Evolutionary conservation across 2,797 vertebrate species (phyloP).

Genomic region (Enoplosus armatus): DNA sequence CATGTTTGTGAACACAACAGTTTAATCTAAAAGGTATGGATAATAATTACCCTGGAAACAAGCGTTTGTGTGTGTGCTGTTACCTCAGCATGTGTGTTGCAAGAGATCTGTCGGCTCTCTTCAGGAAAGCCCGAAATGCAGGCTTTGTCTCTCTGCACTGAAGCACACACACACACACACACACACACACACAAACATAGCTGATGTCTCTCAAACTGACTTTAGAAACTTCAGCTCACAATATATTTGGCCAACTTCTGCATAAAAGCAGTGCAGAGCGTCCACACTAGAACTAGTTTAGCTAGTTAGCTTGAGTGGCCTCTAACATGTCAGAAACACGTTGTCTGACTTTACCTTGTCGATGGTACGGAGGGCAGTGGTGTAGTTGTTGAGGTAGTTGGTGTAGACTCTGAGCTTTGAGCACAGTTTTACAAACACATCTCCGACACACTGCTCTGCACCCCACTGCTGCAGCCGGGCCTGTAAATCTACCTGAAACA

Average conservation of each 20-base stretch:
- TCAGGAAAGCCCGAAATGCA: conserved; percentile 89
- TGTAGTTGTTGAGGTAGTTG: conserved; percentile 91
- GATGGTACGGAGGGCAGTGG: conserved; percentile 84
- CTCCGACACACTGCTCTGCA: conserved; percentile 86
- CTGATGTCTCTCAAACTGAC: background rate
- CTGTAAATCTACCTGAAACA: conserved; percentile 81
- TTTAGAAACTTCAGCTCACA: background rate
- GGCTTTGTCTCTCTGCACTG: conserved; percentile 89
- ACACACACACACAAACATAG: conserved; percentile 38
- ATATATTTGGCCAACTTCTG: background rate
- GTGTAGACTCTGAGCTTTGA: conserved; percentile 83
- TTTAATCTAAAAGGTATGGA: background rate
- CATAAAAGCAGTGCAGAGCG: background rate
- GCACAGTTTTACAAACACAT: conserved; percentile 85
- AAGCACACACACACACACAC: conserved; percentile 53
- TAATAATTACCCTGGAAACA: background rate
- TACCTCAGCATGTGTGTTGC: conserved; percentile 91
- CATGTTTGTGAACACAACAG: background rate
- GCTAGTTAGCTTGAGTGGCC: background rate
- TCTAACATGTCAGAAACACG: background rate
- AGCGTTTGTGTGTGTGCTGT: background rate
- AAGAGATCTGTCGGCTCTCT: conserved; percentile 85
- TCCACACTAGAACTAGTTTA: background rate
- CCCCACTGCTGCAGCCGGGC: conserved; percentile 85
- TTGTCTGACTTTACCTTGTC: conserved; percentile 82